Base-by-base conservation (phyloP, 2,888 invertebrate genomes). In the Argynnis bischoffii region DNA sequence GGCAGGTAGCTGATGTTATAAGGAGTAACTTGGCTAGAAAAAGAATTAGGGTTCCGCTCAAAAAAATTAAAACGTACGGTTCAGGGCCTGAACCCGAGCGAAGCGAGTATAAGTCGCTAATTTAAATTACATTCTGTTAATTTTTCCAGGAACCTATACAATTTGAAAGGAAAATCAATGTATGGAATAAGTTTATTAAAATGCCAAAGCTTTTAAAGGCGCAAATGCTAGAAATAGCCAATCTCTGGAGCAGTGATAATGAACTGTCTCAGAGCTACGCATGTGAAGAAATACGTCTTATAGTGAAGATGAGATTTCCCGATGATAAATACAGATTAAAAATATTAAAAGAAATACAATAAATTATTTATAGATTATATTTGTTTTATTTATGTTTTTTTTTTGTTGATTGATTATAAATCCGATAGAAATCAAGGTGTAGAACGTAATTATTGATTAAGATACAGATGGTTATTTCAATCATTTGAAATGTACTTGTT, bases 301-400 rank as follows among this genome's bases (percentile, higher is more conserved):
- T 93, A 15, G 78, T 93, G 31, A 92, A 91, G 71, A 89, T 92
- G 80, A 78, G 91, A 47, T 93, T 92, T 80, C 89, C 90, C 0
- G 89, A 90, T 72, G 84, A 90, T 73, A 84, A 87, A 71, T 89
- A 89, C 67, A 83, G 92, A 69, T 79, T 92, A 2, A 86, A 81
- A 67, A 89, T 91, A 72, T 81, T 93, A 55, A 90, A 90, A 72
- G 90, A 90, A 80, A 92, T 93, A 82, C 92, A 93, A 72, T 92
- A 73, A 88, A 57, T 16, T 18, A 41, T 65, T 41, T 67, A 54
- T 21, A 18, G 13, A 21, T 18, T 64, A 55, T 57, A 1, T 55
- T 55, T 50, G 6, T 46, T 54, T 48, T n/a, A 63, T 35, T 21
- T 8, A 13, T 21, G 11, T 6, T 13, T 50, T 41, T n/a, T 41